Evolutionary conservation across 2,888 invertebrate genomes (phyloP).

Genomic region (Apomyelois bistriatella): DNA sequence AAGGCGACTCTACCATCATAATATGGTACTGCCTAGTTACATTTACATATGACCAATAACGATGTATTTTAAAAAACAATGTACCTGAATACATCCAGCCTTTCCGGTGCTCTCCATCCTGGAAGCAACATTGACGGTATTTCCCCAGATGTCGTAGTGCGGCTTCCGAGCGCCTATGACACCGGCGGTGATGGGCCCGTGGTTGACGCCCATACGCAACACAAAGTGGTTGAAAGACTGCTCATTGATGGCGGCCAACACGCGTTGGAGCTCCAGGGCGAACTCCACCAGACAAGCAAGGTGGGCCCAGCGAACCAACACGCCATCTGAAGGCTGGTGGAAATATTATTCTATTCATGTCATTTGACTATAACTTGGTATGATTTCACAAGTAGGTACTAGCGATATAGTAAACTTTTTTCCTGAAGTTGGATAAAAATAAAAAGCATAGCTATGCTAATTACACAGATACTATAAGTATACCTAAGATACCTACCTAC

Average conservation of each 20-base stretch:
- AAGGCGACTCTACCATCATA: too few relatives aligned
- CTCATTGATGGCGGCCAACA: constrained; percentile 94
- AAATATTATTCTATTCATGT: too few relatives aligned
- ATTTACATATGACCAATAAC: too few relatives aligned
- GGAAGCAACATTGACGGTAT: constrained; percentile 97
- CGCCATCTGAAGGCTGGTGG: constrained; percentile 84
- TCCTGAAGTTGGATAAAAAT: too few relatives aligned
- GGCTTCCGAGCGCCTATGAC: constrained; percentile 97
- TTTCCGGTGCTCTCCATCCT: constrained; percentile 99
- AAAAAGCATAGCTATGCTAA: too few relatives aligned
- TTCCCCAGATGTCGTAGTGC: constrained; percentile 98
- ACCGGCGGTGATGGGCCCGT: constrained; percentile 96
- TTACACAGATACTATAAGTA: too few relatives aligned
- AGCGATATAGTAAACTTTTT: too few relatives aligned
- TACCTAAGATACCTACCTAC: too few relatives aligned
- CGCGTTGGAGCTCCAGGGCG: constrained; percentile 92
- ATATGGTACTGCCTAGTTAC: too few relatives aligned
- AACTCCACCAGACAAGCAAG: constrained; percentile 92
- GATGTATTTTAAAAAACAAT: too few relatives aligned
- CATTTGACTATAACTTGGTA: too few relatives aligned
- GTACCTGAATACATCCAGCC: constrained; percentile 94
- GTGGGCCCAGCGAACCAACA: constrained; percentile 89
- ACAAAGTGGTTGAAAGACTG: constrained; percentile 98
- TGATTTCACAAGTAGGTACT: too few relatives aligned
- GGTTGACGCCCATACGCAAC: constrained; percentile 95